Percentiles rank a stretch among this genome's conserved stretches.
These are phyloP conservation scores for Sparidentex hasta DNA, from an alignment of 2,797 vertebrate genomes.

Conservation along the genomic window DNA sequence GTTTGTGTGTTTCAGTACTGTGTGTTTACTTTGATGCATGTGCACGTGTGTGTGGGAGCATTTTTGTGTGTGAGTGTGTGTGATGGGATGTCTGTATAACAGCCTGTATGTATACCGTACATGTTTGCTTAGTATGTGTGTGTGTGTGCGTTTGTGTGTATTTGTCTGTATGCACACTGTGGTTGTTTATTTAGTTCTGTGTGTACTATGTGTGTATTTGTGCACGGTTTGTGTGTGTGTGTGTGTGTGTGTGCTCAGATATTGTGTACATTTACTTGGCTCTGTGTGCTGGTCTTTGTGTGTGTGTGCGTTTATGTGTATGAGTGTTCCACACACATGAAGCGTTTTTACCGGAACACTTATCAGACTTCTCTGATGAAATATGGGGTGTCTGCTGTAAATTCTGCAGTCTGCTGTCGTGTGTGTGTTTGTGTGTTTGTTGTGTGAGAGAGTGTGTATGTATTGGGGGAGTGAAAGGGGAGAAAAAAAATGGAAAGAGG, in stretches of 20 bases:
- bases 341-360: constrained; percentile 66
- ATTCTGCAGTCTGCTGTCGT: constrained; percentile 60
- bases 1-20: constrained; percentile 48
- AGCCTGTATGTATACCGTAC: constrained; percentile 54
- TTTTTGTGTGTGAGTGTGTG: constrained; percentile 15
- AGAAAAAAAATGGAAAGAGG: constrained; percentile 63
- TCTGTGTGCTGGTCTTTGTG: constrained; percentile 31
- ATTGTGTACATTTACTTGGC: constrained; percentile 36
- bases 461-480: constrained; percentile 14
- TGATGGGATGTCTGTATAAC: constrained; percentile 26
- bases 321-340: constrained; percentile 51
- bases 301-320: constrained; percentile 17
- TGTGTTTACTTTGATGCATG: constrained; percentile 46
- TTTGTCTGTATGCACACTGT: constrained; percentile 45
- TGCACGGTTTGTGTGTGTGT: constrained; percentile 15
- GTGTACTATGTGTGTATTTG: constrained; percentile 45
- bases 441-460: constrained; percentile 27
- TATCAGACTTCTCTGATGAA: constrained; percentile 78
- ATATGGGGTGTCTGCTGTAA: constrained; percentile 71
- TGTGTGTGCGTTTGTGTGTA: constrained; percentile 34
- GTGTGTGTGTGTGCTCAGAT: constrained; percentile 23
- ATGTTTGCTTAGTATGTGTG: constrained; percentile 57
- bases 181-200: constrained; percentile 66
- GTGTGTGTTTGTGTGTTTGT: constrained; percentile 4
- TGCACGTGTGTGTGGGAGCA: constrained; percentile 19